Evolutionary conservation across 92 coral and sea anemone species (phyloP).

Genomic region (Palythoa caribaeorum): DNA sequence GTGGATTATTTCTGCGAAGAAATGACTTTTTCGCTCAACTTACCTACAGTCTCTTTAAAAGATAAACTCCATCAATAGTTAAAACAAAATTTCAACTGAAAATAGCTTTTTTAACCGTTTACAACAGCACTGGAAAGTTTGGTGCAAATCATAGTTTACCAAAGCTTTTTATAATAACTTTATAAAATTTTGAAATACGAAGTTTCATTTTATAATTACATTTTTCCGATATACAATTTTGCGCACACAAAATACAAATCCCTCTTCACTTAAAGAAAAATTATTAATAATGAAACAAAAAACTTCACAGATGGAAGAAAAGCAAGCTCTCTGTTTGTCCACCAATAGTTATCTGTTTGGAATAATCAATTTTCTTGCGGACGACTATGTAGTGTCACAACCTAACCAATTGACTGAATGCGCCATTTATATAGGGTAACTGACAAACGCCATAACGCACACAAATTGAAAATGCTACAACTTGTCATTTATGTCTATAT

Average conservation of each 20-base stretch:
- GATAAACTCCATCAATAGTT: background rate
- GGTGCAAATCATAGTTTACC: background rate
- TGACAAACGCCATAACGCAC: too few species aligned
- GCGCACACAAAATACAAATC: background rate
- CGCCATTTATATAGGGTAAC: background rate
- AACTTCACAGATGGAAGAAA: background rate
- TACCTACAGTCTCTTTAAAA: background rate
- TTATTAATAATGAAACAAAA: background rate
- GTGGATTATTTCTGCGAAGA: background rate
- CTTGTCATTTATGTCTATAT: too few species aligned
- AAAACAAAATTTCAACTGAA: background rate
- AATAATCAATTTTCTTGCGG: background rate
- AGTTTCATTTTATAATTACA: background rate
- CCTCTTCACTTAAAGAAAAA: background rate
- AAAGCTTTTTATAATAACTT: background rate
- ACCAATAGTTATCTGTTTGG: background rate
- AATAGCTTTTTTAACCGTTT: background rate
- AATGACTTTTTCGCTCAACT: background rate
- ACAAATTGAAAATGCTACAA: too few species aligned
- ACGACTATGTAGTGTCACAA: background rate
- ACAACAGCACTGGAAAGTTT: background rate
- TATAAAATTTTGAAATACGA: background rate
- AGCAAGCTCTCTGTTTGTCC: constrained; percentile 4
- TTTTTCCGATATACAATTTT: background rate
- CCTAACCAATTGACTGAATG: background rate